These are phyloP conservation scores for Cheilosia urbana DNA, from an alignment of 2,888 invertebrate genomes.

Conservation along the genomic window DNA sequence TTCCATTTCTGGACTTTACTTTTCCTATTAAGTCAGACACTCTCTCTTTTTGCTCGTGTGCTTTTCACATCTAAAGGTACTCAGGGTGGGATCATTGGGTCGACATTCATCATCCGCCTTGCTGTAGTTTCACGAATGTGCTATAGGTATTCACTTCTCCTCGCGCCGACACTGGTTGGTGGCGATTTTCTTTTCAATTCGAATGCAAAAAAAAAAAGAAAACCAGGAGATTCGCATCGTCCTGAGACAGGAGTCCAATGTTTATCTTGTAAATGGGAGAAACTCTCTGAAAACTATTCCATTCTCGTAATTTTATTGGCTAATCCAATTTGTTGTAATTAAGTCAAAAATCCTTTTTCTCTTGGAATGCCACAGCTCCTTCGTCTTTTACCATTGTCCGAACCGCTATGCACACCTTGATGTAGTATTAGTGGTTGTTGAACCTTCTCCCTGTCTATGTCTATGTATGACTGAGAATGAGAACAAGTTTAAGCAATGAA, in stretches of 20 bases:
- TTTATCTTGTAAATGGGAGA: slow-evolving; percentile 75
- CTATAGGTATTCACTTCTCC: slow-evolving; percentile 32
- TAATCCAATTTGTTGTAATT: slow-evolving; percentile 76
- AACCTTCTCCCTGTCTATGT: not conserved
- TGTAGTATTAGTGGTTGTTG: slow-evolving; percentile 38
- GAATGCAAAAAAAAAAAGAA: not conserved
- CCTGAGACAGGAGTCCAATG: slow-evolving; percentile 67
- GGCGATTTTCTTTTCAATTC: slow-evolving; percentile 71
- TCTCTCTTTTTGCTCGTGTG: slow-evolving; percentile 51
- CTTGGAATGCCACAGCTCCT: slow-evolving; percentile 46
- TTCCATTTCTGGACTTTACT: slow-evolving; percentile 71
- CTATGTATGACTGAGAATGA: not conserved
- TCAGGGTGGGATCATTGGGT: slow-evolving; percentile 54
- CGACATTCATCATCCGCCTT: slow-evolving; percentile 73
- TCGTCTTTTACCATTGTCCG: slow-evolving; percentile 41
- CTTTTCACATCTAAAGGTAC: slow-evolving; percentile 8
- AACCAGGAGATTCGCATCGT: slow-evolving; percentile 25
- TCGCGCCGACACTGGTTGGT: slow-evolving; percentile 9
- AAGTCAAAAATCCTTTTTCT: slow-evolving; percentile 75
- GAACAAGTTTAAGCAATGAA: slow-evolving; percentile 55
- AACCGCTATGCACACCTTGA: slow-evolving; percentile 14
- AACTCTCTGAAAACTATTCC: slow-evolving; percentile 75
- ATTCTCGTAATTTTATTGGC: slow-evolving; percentile 75
- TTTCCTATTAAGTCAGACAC: slow-evolving; percentile 73
- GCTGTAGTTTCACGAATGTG: slow-evolving; percentile 53